Conservation (phyloP, 2,113 vertebrate species). For the Echinops telfairi region DNA sequence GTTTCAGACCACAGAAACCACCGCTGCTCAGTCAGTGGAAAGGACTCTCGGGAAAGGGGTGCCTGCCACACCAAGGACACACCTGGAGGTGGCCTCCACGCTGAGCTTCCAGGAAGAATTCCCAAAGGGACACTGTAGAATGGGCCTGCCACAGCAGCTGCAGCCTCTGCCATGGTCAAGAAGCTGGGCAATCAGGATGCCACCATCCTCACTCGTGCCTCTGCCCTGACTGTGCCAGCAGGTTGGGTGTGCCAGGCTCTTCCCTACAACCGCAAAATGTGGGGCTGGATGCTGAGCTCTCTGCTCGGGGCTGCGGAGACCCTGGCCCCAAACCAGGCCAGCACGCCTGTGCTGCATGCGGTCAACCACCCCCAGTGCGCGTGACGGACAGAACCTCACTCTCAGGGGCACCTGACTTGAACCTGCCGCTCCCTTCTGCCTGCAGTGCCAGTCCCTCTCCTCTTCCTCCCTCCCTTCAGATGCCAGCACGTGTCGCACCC, state of each 20-base stretch:
- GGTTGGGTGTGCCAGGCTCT: neutral
- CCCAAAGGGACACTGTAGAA: neutral
- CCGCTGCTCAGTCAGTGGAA: neutral
- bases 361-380: neutral
- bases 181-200: neutral
- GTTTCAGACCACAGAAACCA: neutral
- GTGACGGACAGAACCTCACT: neutral
- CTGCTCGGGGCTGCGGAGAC: neutral
- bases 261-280: neutral
- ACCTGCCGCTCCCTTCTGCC: neutral
- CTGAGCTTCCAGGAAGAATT: neutral
- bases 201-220: neutral
- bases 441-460: neutral
- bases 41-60: no score
- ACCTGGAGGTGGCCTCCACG: neutral
- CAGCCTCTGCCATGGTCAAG: neutral
- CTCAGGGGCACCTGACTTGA: neutral
- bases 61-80: neutral
- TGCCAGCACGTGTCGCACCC: neutral
- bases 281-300: neutral
- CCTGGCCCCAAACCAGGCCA: neutral
- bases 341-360: neutral
- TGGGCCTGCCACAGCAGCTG: neutral
- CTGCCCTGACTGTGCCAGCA: neutral
- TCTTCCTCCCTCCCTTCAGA: neutral